Evolutionary conservation across 2,888 invertebrate species (phyloP).

Genomic region (Limenitis camilla): DNA sequence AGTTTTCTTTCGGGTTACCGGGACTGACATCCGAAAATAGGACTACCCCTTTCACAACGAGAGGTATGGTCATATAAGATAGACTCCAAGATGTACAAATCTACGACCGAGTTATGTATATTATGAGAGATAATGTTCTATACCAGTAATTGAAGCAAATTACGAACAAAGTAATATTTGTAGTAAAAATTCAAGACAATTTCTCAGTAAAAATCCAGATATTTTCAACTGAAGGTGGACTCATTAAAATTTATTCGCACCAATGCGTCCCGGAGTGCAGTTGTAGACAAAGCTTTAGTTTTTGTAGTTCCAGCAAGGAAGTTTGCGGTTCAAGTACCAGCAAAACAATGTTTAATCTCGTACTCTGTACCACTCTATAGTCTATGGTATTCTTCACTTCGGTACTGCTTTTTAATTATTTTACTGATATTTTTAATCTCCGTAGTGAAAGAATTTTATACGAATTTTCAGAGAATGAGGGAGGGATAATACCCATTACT

Average conservation of each 20-base stretch:
- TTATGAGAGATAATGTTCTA: too few relatives aligned
- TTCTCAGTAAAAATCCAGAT: slow-evolving; percentile 28
- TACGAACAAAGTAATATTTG: too few relatives aligned
- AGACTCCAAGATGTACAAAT: too few relatives aligned
- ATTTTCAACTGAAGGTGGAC: slow-evolving; percentile 35
- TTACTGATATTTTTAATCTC: background rate
- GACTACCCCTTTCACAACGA: too few relatives aligned
- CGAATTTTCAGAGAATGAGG: too few relatives aligned
- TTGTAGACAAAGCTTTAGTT: slow-evolving; percentile 35
- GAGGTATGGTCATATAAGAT: too few relatives aligned
- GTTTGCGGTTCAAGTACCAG: slow-evolving; percentile 19
- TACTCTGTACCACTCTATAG: too few relatives aligned
- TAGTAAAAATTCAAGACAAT: slow-evolving; percentile 14
- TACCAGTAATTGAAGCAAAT: too few relatives aligned
- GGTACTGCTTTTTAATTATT: background rate
- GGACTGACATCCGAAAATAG: too few relatives aligned
- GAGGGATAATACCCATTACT: too few relatives aligned
- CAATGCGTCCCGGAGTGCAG: slow-evolving; percentile 46
- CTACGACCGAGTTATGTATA: too few relatives aligned
- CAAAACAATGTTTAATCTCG: slow-evolving; percentile 19
- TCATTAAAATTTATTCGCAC: slow-evolving; percentile 62
- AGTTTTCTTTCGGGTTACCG: too few relatives aligned
- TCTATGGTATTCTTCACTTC: background rate
- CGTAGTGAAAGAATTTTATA: background rate
- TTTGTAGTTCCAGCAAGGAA: slow-evolving; percentile 20